A percentile compares a stretch with the other conserved stretches of the same genome.
phyloP scores from a whole-genome alignment of 2,113 vertebrate species.

The Dicaeum eximium region DNA sequence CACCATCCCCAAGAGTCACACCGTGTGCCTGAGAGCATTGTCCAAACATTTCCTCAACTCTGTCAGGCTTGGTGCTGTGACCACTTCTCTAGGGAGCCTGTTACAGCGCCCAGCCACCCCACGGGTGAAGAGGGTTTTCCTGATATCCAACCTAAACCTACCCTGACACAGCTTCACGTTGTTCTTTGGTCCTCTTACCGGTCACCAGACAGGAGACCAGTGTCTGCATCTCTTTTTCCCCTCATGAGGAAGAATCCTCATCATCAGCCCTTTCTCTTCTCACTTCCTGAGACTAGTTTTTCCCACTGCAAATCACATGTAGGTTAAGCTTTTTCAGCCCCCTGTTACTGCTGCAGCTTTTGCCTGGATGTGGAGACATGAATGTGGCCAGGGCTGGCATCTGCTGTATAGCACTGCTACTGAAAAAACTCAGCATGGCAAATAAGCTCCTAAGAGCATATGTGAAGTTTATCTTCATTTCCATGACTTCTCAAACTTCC shows the following conservation, averaged over 20 bases:
- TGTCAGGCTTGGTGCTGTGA: background rate
- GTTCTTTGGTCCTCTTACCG: background rate
- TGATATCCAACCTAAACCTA: background rate
- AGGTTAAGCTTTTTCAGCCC: background rate
- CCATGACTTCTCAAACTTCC: slow-evolving; percentile 63
- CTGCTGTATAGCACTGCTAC: background rate
- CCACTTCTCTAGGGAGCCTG: background rate
- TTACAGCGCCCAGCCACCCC: background rate
- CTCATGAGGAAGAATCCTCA: background rate
- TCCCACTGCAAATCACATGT: accelerated
- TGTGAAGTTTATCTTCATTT: slow-evolving; percentile 60
- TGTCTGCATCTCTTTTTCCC: background rate
- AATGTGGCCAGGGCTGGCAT: background rate
- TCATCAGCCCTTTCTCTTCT: background rate
- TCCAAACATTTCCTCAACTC: background rate
- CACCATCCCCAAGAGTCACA: background rate
- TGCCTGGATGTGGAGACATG: background rate
- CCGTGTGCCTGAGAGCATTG: background rate
- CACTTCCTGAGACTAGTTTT: background rate
- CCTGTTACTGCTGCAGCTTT: background rate
- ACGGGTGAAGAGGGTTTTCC: background rate
- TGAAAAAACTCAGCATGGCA: background rate
- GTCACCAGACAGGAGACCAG: background rate
- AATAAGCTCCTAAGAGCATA: background rate
- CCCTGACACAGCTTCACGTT: background rate